Evolutionary conservation across 2,888 invertebrate species (phyloP), one percentile per base, ranked within the genome.

Genomic region (Oligia strigilis): DNA sequence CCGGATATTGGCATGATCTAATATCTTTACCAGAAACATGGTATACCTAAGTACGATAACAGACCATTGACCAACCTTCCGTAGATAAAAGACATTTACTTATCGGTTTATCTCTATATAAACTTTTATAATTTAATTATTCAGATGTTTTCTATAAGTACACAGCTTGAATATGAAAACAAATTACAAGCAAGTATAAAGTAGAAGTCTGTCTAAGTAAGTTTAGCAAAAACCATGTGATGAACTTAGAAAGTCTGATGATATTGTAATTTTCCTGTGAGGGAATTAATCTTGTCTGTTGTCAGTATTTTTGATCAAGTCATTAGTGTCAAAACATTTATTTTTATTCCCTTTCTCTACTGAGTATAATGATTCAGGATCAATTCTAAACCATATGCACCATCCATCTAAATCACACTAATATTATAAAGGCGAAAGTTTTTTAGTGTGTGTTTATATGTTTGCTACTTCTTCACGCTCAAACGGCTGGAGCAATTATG

Each of bases 1-100:
- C 4, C 43, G 43, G 23, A 62, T 46, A 71, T 65, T 46, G 40
- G 17, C 14, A 19, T 78, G 55, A 70, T 40, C 49, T 73, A 40
- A 73, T 72, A 40, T 8, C 17, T 46, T 58, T 78, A 69, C 69
- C 74, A 11, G 13, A 58, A 46, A 77, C 5, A 58, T 40, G 49
- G 5, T 72, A n/a, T 29, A 29, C 29, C 29, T 29, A 49, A 4
- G 14, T 49, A n/a, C 8, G 14, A n/a, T 46, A 69, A 46, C n/a
- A 64, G 8, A 73, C 36, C 6, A 72, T 58, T 67, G n/a, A 40
- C 36, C 46, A 46, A 36, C 64, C 52, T 46, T 17, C 64, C 4
- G 14, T 14, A 52, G 60, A 69, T 75, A 52, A 69, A 52, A 64
- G 13, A 29, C 2, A 14, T 49, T 52, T 17, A 52, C 49, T 52